Conservation (phyloP, 2,113 vertebrate genomes). For the Sialia sialis region DNA sequence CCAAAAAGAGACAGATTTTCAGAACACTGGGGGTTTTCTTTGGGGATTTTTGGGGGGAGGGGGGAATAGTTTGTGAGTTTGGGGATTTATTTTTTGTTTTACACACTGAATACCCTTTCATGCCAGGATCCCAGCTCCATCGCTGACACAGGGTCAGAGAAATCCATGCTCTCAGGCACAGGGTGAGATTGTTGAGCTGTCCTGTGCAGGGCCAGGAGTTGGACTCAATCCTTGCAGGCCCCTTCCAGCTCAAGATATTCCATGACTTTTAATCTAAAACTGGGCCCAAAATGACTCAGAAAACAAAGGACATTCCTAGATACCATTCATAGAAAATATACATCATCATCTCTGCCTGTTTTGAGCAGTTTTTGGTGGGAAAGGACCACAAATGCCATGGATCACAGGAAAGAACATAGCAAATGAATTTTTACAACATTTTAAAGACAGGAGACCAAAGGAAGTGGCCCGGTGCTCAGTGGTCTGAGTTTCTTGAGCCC, state of each 20-base stretch:
- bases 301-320: neutral
- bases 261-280: neutral
- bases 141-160: neutral
- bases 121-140: neutral
- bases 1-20: neutral
- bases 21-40: neutral
- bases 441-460: neutral
- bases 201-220: neutral
- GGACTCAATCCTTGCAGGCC: neutral
- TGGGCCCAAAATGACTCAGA: fast-evolving
- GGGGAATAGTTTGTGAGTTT: too few species aligned
- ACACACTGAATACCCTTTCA: neutral
- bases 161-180: neutral
- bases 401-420: neutral
- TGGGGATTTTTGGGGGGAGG: fast-evolving
- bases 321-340: fast-evolving
- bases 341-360: neutral
- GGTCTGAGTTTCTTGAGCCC: neutral
- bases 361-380: neutral
- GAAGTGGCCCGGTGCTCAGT: neutral
- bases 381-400: neutral
- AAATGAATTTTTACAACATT: neutral
- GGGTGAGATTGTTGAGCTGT: neutral
- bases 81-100: neutral
- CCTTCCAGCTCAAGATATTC: neutral